Percentiles rank a stretch among this genome's conserved stretches.
Conservation (phyloP, 1,140 invertebrate species). For the Nephotettix cincticeps region DNA sequence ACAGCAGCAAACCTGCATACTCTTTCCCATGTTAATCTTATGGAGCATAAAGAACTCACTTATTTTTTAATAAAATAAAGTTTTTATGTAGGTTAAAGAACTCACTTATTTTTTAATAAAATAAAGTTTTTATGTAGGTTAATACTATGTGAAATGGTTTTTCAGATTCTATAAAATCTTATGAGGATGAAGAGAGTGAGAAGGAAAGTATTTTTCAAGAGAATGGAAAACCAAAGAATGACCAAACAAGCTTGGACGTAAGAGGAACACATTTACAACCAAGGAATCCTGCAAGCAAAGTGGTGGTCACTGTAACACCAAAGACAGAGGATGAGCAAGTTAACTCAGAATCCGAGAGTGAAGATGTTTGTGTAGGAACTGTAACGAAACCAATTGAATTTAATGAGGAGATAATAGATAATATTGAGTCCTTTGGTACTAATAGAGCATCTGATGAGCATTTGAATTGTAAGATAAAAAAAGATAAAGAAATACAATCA, state of each 20-base stretch:
- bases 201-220: not conserved
- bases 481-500: too few relatives aligned
- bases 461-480: too few relatives aligned
- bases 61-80: too few relatives aligned
- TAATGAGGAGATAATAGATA: not conserved
- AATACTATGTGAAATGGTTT: too few relatives aligned
- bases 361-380: slow-evolving; percentile 11
- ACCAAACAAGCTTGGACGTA: not conserved
- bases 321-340: not conserved
- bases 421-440: too few relatives aligned
- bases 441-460: too few relatives aligned
- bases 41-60: too few relatives aligned
- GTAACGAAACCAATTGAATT: not conserved
- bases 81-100: too few relatives aligned
- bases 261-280: not conserved
- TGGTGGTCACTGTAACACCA: slow-evolving; percentile 1
- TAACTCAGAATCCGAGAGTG: slow-evolving; percentile 15
- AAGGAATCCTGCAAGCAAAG: not conserved
- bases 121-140: too few relatives aligned
- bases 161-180: slow-evolving; percentile 9
- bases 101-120: too few relatives aligned
- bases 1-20: too few relatives aligned
- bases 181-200: slow-evolving; percentile 10
- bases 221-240: not conserved
- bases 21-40: too few relatives aligned